A percentile compares a stretch with the other conserved stretches of the same genome.
Evolutionary conservation across 2,888 invertebrate genomes (phyloP).

Genomic region (Protonemura montana): DNA sequence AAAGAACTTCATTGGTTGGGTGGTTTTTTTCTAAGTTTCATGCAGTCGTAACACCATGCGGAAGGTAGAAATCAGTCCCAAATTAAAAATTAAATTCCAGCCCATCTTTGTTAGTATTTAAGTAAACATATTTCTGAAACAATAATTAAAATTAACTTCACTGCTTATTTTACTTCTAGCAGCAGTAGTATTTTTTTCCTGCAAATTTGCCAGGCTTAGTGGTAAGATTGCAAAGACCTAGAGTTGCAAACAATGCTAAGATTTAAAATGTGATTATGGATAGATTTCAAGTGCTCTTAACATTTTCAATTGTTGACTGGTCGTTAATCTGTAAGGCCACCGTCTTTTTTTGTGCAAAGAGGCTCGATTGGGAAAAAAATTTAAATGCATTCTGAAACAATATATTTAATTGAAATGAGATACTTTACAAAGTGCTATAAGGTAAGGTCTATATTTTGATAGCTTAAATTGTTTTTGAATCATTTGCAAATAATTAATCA

Average conservation of each 20-base stretch:
- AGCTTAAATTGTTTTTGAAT: neutral
- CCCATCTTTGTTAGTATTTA: too few species aligned
- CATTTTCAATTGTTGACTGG: conserved; percentile 19
- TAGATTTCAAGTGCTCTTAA: conserved; percentile 37
- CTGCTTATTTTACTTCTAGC: too few species aligned
- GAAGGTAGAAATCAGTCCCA: too few species aligned
- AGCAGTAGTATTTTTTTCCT: neutral
- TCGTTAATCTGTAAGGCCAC: neutral
- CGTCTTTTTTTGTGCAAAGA: neutral
- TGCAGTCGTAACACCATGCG: too few species aligned
- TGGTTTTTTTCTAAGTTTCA: neutral
- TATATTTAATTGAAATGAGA: neutral
- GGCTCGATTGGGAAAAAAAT: neutral
- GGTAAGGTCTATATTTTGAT: conserved; percentile 14
- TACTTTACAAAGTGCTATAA: neutral
- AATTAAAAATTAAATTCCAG: too few species aligned
- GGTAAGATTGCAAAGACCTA: neutral
- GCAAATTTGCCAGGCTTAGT: neutral
- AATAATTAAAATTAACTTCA: too few species aligned
- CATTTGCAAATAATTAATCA: neutral
- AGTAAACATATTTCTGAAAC: too few species aligned
- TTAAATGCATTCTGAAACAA: neutral
- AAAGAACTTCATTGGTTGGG: neutral
- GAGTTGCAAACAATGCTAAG: neutral
- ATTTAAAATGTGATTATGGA: conserved; percentile 23